Evolutionary conservation across 2,888 invertebrate genomes (phyloP), one percentile per base, ranked within the genome.

Genomic region (Chrysolina oricalcia): DNA sequence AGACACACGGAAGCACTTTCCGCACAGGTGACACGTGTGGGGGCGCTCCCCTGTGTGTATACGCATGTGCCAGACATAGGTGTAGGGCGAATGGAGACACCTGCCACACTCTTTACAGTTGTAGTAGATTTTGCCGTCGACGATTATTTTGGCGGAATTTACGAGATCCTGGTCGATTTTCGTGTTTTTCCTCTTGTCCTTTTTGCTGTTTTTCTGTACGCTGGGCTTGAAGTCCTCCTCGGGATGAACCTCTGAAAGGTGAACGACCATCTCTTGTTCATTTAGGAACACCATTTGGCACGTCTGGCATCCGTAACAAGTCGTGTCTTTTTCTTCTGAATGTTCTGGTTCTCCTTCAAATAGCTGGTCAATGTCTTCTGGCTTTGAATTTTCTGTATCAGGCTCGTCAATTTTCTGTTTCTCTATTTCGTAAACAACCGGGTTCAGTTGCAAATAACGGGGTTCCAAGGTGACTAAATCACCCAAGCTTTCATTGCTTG

Each of bases 41-140:
- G 93, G 92, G 64, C 92, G 89, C 86, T 93, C 93, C 2, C 93
- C 93, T 9, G 93, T 91, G 85, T 93, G 93, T 72, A 93, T 93
- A 15, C 93, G 89, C 84, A 90, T 89, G 84, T 93, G 93, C 89
- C 91, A 91, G 59, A 91, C 87, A 83, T 91, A 93, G 0, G 93
- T 92, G 85, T 93, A 92, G 4, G 92, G 88, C 0, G 93, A 92
- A 81, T 91, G 91, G 27, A 93, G 86, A 76, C 89, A 90, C 84
- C 92, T 92, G 0, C 91, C 91, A 83, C 93, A 93, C 17, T 89
- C 87, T 56, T 87, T 88, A 82, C 93, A 93, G 63, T 90, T 89
- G 83, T 91, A 93, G 81, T 89, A 91, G 10, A 90, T 86, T 76
- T 90, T 90, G 0, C 91, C 92, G 81, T 91, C 89, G 0, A 89